Base-by-base conservation (phyloP, 2,797 vertebrate species). In the Esox masquinongy region DNA sequence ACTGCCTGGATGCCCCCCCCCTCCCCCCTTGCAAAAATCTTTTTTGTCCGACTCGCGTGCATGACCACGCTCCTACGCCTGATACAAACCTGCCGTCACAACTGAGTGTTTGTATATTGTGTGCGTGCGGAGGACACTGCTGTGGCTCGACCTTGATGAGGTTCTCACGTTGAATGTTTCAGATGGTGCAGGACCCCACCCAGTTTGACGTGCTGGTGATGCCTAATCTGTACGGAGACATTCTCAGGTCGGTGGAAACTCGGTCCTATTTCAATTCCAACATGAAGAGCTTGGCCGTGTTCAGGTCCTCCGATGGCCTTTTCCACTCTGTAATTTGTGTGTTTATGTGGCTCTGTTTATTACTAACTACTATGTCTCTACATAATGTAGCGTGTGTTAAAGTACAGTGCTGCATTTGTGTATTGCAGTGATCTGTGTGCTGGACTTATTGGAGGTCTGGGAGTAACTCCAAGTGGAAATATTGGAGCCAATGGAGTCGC, bases 161-260 rank as follows among this genome's bases (percentile, higher is more conserved):
- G 0, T 51, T 51, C 1, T 17, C 50, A 5, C 16, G 50, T 56
- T 56, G 1, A 9, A 22, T 22, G n/a, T 56, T 83, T 34, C 85
- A 99, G 97, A 99, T 99, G 97, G 97, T 99, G 72, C 97, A 99
- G 88, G 97, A 99, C 80, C 97, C 97, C 0, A 96, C 95, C 79
- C 94, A 97, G 68, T 99, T 99, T 75, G 97, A 99, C 77, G 96
- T 99, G 7, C 95, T 99, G 2, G 97, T 99, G 9, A 99, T 99
- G 97, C 97, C 97, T 22, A 99, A 99, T 79, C 90, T 99, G 77
- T 99, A 99, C 0, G 97, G 97, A 76, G 97, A 99, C 82, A 99
- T 99, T 66, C 93, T 99, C 80, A 99, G 97, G 97, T 98, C 26
- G 26, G 26, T 50, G 26, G 17, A 14, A 56, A 15, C 68, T 29